Evolutionary conservation across 2,888 invertebrate genomes (phyloP).

Genomic region (Xestia c-nigrum): DNA sequence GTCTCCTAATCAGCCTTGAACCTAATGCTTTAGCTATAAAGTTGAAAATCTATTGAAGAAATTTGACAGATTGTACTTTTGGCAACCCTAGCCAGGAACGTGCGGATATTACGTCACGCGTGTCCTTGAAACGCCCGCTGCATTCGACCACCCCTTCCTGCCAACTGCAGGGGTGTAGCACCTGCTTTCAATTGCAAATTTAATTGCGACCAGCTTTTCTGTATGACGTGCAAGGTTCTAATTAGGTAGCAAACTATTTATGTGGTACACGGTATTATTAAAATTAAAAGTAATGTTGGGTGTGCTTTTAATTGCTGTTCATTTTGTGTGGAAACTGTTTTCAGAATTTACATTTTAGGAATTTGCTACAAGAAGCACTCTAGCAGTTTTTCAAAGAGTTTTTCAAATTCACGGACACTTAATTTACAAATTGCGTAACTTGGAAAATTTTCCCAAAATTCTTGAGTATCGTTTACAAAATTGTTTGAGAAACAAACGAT

Average conservation of each 20-base stretch:
- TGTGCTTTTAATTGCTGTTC: conserved; percentile 29
- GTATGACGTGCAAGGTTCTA: conserved; percentile 27
- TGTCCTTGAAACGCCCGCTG: conserved; percentile 74
- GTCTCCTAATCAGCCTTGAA: too few relatives aligned
- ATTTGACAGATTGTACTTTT: not conserved
- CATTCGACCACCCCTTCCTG: conserved; percentile 66
- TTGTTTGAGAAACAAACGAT: conserved; percentile 15
- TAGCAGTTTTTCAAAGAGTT: conserved; percentile 4
- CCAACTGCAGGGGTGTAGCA: conserved; percentile 56
- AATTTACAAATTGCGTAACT: conserved; percentile 18
- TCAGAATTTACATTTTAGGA: too few relatives aligned
- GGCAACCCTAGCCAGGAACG: conserved; percentile 47
- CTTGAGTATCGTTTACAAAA: not conserved
- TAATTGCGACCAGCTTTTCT: conserved; percentile 47
- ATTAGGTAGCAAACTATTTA: conserved; percentile 38
- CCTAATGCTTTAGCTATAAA: too few relatives aligned
- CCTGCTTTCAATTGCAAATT: conserved; percentile 61
- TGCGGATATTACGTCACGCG: conserved; percentile 71
- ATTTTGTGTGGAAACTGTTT: not conserved
- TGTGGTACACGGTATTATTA: conserved; percentile 2
- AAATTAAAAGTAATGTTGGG: conserved; percentile 12
- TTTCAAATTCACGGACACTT: conserved; percentile 11
- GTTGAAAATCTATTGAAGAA: too few relatives aligned
- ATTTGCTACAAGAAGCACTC: not conserved
- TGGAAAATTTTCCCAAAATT: conserved; percentile 15